Conservation (phyloP, 1,140 invertebrate species). For the Drosophila malerkotliana region DNA sequence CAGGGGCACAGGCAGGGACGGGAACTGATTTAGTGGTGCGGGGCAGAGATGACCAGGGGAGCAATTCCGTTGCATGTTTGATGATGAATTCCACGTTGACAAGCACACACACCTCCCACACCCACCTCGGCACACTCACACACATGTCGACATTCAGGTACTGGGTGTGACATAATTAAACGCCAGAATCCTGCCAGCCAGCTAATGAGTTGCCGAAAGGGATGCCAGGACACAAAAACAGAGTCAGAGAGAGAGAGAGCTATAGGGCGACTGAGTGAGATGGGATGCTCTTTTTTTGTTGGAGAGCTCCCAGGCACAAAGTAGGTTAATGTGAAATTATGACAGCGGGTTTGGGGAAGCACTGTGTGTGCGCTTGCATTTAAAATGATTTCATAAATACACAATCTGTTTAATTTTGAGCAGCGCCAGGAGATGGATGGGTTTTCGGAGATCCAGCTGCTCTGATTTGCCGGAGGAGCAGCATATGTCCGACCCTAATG, state of each 20-base stretch:
- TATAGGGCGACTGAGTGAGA: neutral
- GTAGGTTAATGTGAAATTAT: conserved; percentile 75
- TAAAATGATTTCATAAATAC: conserved; percentile 66
- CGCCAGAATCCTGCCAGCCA: conserved; percentile 50
- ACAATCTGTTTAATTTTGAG: conserved; percentile 48
- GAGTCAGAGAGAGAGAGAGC: neutral
- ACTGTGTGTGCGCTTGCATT: conserved; percentile 27
- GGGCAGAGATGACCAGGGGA: conserved; percentile 42
- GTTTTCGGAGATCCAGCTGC: conserved; percentile 22
- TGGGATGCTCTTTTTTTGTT: conserved; percentile 28
- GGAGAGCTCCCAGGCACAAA: conserved; percentile 21
- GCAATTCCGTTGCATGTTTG: conserved; percentile 75
- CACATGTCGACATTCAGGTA: conserved; percentile 54
- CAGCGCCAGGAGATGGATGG: conserved; percentile 25
- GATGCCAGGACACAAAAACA: neutral
- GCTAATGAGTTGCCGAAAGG: conserved; percentile 63
- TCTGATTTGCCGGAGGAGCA: conserved; percentile 53
- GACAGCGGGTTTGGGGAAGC: conserved; percentile 22
- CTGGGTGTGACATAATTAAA: conserved; percentile 75
- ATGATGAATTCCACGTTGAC: conserved; percentile 68
- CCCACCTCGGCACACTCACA: conserved; percentile 14
- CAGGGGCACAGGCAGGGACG: neutral
- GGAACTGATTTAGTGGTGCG: neutral
- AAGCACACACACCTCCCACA: neutral
- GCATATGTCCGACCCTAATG: conserved; percentile 71